Evolutionary conservation across 2,888 invertebrate genomes (phyloP), one percentile per base, ranked within the genome.

Genomic region (Athalia circularis): DNA sequence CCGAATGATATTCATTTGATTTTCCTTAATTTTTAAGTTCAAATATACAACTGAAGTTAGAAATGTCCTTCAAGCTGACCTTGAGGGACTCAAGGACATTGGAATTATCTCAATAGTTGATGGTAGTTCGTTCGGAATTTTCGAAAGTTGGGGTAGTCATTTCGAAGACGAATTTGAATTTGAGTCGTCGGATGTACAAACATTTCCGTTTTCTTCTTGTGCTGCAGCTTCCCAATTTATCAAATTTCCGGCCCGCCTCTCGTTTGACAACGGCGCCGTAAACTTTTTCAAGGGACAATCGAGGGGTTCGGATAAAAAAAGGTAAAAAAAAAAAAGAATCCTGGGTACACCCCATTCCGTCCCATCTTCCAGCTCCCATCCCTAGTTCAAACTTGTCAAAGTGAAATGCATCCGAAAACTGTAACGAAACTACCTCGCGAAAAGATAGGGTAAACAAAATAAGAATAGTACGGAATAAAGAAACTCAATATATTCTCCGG

Each of bases 91-190:
- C 47, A n/a, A 13, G n/a, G 47, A 47, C 59, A 59, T 72, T 61
- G 13, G 29, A 59, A 72, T 72, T 59, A 72, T 45, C 15, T 15
- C 45, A 8, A 59, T 29, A 72, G 72, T 72, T 72, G 57, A 59
- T 61, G 59, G 72, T 43, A 59, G 59, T 72, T 72, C 72, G n/a
- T 45, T 57, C 45, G 29, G 45, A 61, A 72, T 45, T 72, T 11
- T 59, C 13, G n/a, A 8, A 61, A 72, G 72, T 61, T 59, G 1
- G 50, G 5, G 59, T 54, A 54, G 54, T 47, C 72, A 59, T 72
- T 72, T 59, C 72, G 72, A 47, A 72, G 72, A 59, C 59, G 59
- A 15, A 72, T 72, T 47, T 45, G 59, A 61, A 72, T 72, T 59
- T 13, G 45, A 59, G 72, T 61, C 15, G 15, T 45, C 72, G 45